phyloP scores from a whole-genome alignment of 2,113 vertebrate genomes.

The Progne subis region DNA sequence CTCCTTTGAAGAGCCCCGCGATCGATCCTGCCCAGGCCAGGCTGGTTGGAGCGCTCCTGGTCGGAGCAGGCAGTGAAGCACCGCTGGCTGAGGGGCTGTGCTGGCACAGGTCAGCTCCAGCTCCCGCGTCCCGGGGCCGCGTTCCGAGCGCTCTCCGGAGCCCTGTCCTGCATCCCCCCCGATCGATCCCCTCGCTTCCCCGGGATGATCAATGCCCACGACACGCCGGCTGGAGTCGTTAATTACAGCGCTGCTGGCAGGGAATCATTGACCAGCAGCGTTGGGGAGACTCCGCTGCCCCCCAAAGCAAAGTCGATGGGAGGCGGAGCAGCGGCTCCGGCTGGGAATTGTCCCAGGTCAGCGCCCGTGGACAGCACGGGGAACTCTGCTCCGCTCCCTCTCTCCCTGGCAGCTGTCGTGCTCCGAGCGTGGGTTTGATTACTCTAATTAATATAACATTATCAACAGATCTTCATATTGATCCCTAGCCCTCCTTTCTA shows the following conservation, averaged over 20 bases:
- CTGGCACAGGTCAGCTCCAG: slow-evolving; percentile 62
- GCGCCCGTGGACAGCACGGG: slow-evolving; percentile 62
- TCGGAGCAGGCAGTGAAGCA: slow-evolving; percentile 31
- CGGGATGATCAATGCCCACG: slow-evolving; percentile 81
- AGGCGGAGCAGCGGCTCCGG: neutral
- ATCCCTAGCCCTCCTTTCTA: slow-evolving; percentile 68
- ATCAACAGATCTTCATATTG: slow-evolving; percentile 80
- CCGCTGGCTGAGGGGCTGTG: neutral
- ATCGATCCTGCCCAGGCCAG: slow-evolving; percentile 5
- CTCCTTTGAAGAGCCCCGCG: slow-evolving; percentile 9
- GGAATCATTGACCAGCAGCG: slow-evolving; percentile 90
- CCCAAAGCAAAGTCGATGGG: slow-evolving; percentile 84
- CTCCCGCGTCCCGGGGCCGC: slow-evolving; percentile 61
- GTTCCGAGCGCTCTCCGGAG: slow-evolving; percentile 26
- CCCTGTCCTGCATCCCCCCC: slow-evolving; percentile 43
- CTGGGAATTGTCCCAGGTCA: slow-evolving; percentile 75
- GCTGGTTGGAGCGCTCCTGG: too few relatives aligned
- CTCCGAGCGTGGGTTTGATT: slow-evolving; percentile 77
- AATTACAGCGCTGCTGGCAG: slow-evolving; percentile 92
- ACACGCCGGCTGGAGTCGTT: slow-evolving; percentile 78
- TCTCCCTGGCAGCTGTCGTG: slow-evolving; percentile 76
- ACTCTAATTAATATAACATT: slow-evolving; percentile 82
- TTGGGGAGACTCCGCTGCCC: slow-evolving; percentile 86
- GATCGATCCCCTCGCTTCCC: slow-evolving; percentile 85
- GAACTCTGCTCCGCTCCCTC: slow-evolving; percentile 28